Evolutionary conservation across 2,113 vertebrate species (phyloP).

Genomic region (Pseudopodoces humilis): DNA sequence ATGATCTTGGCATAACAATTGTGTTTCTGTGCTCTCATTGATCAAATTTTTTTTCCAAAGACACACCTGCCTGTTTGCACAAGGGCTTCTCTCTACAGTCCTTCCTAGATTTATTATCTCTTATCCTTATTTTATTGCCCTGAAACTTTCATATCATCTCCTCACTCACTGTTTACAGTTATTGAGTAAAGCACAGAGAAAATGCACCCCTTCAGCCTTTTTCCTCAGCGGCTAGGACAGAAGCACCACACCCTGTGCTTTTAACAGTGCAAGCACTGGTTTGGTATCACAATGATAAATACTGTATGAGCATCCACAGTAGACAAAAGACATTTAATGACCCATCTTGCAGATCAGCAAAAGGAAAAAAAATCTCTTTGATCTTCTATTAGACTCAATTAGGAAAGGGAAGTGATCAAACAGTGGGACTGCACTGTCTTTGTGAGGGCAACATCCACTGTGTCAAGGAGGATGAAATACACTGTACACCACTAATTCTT

Average conservation of each 20-base stretch:
- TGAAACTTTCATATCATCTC: neutral
- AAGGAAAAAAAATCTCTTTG: neutral
- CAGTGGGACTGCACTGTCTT: neutral
- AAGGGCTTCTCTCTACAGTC: neutral
- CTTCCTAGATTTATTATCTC: neutral
- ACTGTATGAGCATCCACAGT: neutral
- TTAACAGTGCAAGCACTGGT: neutral
- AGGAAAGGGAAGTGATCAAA: neutral
- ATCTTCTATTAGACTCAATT: neutral
- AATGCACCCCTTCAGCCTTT: fast-evolving
- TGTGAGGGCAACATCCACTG: neutral
- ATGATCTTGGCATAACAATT: fast-evolving
- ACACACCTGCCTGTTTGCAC: neutral
- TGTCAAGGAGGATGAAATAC: neutral
- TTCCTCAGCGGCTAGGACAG: neutral
- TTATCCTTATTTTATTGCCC: neutral
- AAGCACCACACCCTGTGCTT: neutral
- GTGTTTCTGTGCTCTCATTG: neutral
- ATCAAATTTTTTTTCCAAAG: neutral
- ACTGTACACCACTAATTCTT: neutral
- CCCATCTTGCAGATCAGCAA: neutral
- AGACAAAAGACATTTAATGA: neutral
- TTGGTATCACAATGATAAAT: neutral
- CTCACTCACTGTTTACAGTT: neutral
- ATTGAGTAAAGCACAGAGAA: neutral